Evolutionary conservation across 2,888 invertebrate species (phyloP).

Genomic region (Chrysolina haemoptera): DNA sequence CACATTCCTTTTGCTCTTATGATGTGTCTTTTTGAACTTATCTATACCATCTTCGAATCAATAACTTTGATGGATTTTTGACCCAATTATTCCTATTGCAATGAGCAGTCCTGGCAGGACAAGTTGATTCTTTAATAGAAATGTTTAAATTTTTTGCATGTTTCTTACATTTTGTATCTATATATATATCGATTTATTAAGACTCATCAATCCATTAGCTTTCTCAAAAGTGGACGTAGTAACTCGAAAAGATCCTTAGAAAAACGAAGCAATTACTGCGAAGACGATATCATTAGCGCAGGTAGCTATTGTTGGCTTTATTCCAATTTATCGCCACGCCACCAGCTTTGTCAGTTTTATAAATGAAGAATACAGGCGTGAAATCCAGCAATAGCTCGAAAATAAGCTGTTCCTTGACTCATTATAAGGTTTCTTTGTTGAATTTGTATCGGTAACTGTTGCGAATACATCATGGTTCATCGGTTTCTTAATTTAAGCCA

Average conservation of each 20-base stretch:
- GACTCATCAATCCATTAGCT: not conserved
- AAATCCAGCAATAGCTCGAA: slow-evolving; percentile 63
- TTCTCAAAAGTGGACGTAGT: not conserved
- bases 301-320: slow-evolving; percentile 60
- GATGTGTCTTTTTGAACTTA: too few relatives aligned
- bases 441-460: slow-evolving; percentile 53
- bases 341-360: slow-evolving; percentile 64
- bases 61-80: too few relatives aligned
- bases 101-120: too few relatives aligned
- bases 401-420: slow-evolving; percentile 64
- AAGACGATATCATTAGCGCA: slow-evolving; percentile 63
- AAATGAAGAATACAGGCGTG: slow-evolving; percentile 64
- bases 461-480: slow-evolving; percentile 52
- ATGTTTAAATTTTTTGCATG: not conserved
- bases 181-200: not conserved
- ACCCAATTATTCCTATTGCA: too few relatives aligned
- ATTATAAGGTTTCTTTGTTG: slow-evolving; percentile 62
- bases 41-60: too few relatives aligned
- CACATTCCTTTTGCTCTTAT: too few relatives aligned
- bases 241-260: slow-evolving; percentile 23
- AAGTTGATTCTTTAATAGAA: too few relatives aligned
- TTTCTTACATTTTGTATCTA: not conserved
- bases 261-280: slow-evolving; percentile 58
- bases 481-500: slow-evolving; percentile 25
- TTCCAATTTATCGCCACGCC: slow-evolving; percentile 62